Conservation (phyloP, 2,888 invertebrate genomes). For the Abrostola triplasia region DNA sequence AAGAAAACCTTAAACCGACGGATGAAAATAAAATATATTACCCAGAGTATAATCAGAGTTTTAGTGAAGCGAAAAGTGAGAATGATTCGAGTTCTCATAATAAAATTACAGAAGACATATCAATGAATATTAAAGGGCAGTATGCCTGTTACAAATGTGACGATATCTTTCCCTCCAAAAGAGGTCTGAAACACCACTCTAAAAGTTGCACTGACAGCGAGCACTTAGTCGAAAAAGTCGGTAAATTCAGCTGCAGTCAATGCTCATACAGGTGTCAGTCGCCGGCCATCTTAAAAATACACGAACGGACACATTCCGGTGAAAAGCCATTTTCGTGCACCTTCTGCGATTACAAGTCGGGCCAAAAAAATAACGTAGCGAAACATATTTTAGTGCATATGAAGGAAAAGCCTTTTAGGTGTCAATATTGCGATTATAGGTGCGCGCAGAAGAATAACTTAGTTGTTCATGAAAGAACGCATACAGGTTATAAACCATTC, state of each 20-base stretch:
- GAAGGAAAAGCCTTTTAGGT: slow-evolving; percentile 85
- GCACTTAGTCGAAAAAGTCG: slow-evolving; percentile 68
- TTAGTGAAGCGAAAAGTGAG: slow-evolving; percentile 50
- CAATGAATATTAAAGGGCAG: slow-evolving; percentile 79
- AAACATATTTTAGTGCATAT: slow-evolving; percentile 86
- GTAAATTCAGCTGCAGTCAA: slow-evolving; percentile 80
- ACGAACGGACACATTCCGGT: slow-evolving; percentile 83
- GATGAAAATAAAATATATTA: slow-evolving; percentile 78
- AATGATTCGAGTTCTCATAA: slow-evolving; percentile 63
- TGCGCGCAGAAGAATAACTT: slow-evolving; percentile 86
- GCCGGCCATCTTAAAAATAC: slow-evolving; percentile 85
- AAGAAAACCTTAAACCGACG: slow-evolving; percentile 78
- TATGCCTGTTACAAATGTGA: slow-evolving; percentile 81
- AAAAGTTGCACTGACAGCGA: slow-evolving; percentile 68
- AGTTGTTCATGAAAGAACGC: slow-evolving; percentile 84
- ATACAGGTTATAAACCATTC: slow-evolving; percentile 86
- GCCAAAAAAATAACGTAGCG: slow-evolving; percentile 85
- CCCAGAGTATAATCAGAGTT: slow-evolving; percentile 60
- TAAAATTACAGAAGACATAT: slow-evolving; percentile 71
- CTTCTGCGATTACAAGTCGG: slow-evolving; percentile 85
- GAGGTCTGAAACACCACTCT: slow-evolving; percentile 78
- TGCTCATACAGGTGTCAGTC: slow-evolving; percentile 85
- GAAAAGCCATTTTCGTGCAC: slow-evolving; percentile 85
- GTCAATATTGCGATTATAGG: slow-evolving; percentile 85
- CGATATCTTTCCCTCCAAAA: slow-evolving; percentile 76